phyloP scores from a whole-genome alignment of 37 sponge, comb jelly and placozoan genomes.

The Dysidea cf. avara region DNA sequence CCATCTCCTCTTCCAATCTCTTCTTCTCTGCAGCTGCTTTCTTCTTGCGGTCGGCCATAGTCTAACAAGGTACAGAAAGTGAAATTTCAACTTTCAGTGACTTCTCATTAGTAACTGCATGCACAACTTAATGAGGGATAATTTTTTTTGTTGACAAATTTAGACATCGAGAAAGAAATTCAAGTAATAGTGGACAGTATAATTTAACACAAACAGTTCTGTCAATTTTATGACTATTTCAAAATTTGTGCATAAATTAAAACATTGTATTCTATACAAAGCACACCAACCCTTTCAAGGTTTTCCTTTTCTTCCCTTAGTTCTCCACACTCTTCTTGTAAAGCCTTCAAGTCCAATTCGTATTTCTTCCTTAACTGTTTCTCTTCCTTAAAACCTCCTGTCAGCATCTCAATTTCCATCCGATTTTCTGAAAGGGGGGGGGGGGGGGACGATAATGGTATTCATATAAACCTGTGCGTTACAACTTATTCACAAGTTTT shows the following conservation, averaged over 20 bases:
- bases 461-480: background rate
- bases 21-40: constrained; percentile 63
- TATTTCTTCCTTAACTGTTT: constrained; percentile 41
- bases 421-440: constrained; percentile 40
- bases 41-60: constrained; percentile 52
- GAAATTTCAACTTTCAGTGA: too few relatives aligned
- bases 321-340: constrained; percentile 74
- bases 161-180: too few relatives aligned
- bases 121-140: too few relatives aligned
- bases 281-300: constrained; percentile 57
- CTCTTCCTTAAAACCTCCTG: constrained; percentile 53
- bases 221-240: too few relatives aligned
- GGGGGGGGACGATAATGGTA: background rate
- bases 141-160: too few relatives aligned
- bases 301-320: constrained; percentile 74
- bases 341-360: constrained; percentile 51
- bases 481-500: background rate
- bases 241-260: too few relatives aligned
- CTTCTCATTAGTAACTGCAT: too few relatives aligned
- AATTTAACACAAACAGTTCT: too few relatives aligned
- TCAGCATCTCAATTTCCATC: constrained; percentile 15
- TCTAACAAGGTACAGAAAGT: too few relatives aligned
- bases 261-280: too few relatives aligned
- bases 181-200: too few relatives aligned
- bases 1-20: constrained; percentile 75